These are phyloP conservation scores for Epizoanthus ramosus DNA, from an alignment of 92 coral and sea anemone species.

Conservation along the genomic window DNA sequence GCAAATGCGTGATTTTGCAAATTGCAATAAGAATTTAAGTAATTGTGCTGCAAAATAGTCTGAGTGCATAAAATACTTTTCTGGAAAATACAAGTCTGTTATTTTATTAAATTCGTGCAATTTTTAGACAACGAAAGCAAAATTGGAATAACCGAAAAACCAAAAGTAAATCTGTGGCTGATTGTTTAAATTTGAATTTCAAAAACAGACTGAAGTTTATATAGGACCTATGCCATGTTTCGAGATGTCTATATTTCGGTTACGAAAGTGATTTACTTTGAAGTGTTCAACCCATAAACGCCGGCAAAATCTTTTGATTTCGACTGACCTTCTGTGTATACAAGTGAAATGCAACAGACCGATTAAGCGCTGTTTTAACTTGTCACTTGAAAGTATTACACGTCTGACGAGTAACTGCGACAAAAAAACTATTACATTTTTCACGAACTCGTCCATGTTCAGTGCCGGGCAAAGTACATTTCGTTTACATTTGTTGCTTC, in stretches of 20 bases:
- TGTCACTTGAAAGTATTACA: too few species aligned
- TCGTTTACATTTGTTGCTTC: too few species aligned
- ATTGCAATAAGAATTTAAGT: not conserved
- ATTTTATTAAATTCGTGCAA: not conserved
- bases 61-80: not conserved
- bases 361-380: too few species aligned
- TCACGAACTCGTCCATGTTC: too few species aligned
- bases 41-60: not conserved
- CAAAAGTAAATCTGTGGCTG: not conserved
- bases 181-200: not conserved
- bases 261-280: not conserved
- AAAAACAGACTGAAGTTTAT: not conserved
- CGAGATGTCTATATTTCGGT: not conserved
- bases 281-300: not conserved
- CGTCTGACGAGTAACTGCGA: too few species aligned
- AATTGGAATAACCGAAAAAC: not conserved
- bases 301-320: conserved; percentile 1
- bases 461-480: too few species aligned
- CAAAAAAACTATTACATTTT: too few species aligned
- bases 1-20: conserved; percentile 11
- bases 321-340: not conserved
- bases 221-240: not conserved
- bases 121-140: not conserved
- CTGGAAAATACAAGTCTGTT: too few species aligned
- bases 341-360: too few species aligned